Evolutionary conservation across 2,888 invertebrate genomes (phyloP).

Genomic region (Dicyrtomina minuta): DNA sequence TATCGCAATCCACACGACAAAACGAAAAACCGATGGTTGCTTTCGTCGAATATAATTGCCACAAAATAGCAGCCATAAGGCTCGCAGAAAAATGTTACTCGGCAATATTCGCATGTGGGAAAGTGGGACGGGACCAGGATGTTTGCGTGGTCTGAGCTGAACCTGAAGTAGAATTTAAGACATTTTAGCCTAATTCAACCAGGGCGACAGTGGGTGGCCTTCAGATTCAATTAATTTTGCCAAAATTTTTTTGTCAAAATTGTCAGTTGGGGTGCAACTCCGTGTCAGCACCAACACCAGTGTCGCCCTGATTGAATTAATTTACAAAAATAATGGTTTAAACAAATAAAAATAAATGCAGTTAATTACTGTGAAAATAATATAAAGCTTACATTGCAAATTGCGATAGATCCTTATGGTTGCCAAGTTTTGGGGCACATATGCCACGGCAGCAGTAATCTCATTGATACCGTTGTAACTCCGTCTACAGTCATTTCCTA

Average conservation of each 20-base stretch:
- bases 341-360: not conserved
- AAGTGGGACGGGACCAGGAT: too few species aligned
- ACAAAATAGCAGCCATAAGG: conserved; percentile 75
- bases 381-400: conserved; percentile 27
- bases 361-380: not conserved
- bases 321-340: not conserved
- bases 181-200: too few species aligned
- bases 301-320: conserved; percentile 56
- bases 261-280: too few species aligned
- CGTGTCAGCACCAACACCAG: conserved; percentile 57
- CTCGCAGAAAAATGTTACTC: conserved; percentile 66
- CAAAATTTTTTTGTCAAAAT: too few species aligned
- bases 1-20: conserved; percentile 65
- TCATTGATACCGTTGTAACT: conserved; percentile 44
- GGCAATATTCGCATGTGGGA: conserved; percentile 66
- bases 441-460: conserved; percentile 37
- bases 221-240: too few species aligned
- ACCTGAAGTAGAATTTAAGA: conserved; percentile 73
- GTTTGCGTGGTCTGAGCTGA: conserved; percentile 85
- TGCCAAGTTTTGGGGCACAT: conserved; percentile 38
- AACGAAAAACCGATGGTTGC: conserved; percentile 73
- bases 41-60: too few species aligned
- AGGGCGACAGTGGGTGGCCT: too few species aligned
- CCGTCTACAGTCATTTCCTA: conserved; percentile 44
- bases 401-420: too few species aligned